Evolutionary conservation across 2,888 invertebrate species (phyloP).

Genomic region (Macrosoma leucophasiata): DNA sequence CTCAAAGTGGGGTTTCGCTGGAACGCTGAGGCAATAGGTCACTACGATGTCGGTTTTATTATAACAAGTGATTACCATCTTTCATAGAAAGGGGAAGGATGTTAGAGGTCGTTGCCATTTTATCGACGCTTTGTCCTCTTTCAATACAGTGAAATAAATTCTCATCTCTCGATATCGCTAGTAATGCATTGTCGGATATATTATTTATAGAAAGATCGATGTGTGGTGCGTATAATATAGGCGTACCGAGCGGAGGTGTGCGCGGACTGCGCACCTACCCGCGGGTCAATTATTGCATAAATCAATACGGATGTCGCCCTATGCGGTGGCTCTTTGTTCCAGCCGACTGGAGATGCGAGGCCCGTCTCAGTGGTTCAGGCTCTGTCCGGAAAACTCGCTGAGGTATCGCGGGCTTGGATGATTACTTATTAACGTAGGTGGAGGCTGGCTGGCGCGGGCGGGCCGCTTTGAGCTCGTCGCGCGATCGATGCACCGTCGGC

Average conservation of each 20-base stretch:
- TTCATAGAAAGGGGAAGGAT: conserved; percentile 13
- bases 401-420: conserved; percentile 73
- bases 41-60: conserved; percentile 32
- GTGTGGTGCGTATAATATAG: conserved; percentile 42
- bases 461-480: conserved; percentile 62
- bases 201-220: conserved; percentile 28
- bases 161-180: conserved; percentile 3
- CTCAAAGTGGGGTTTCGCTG: conserved; percentile 32
- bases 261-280: conserved; percentile 58
- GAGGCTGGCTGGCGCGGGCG: conserved; percentile 71
- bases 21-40: conserved; percentile 43
- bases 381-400: conserved; percentile 69
- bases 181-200: conserved; percentile 31
- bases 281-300: conserved; percentile 68
- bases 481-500: conserved; percentile 72
- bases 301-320: conserved; percentile 65
- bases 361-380: conserved; percentile 65
- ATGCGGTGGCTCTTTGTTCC: conserved; percentile 67
- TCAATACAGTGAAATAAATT: conserved; percentile 1
- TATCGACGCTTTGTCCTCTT: conserved; percentile 1
- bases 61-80: conserved; percentile 26
- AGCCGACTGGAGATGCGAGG: conserved; percentile 62
- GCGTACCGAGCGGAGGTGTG: conserved; percentile 43
- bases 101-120: too few relatives aligned
- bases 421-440: conserved; percentile 77